Evolutionary conservation across 2,113 vertebrate genomes (phyloP).

Genomic region (Zootoca vivipara): DNA sequence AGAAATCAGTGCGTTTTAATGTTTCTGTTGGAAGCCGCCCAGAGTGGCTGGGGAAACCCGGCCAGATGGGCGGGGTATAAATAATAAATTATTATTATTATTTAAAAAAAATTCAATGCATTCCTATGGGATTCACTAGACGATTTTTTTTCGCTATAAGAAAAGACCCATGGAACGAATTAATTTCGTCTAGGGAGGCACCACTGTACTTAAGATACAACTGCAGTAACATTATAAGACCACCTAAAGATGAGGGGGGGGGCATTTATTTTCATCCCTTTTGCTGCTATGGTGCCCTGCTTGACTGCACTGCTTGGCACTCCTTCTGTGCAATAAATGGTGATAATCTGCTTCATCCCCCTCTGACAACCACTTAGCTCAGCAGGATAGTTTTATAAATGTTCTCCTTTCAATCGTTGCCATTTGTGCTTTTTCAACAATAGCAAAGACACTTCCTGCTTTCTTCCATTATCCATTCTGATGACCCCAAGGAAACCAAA

Average conservation of each 20-base stretch:
- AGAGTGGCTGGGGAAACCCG: too few species aligned
- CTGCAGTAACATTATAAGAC: accelerated
- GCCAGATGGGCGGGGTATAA: too few species aligned
- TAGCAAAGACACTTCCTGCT: not conserved
- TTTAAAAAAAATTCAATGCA: too few species aligned
- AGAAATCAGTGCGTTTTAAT: too few species aligned
- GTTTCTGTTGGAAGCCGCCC: too few species aligned
- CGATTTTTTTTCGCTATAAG: too few species aligned
- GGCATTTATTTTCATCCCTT: not conserved
- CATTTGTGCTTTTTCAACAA: not conserved
- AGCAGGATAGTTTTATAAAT: not conserved
- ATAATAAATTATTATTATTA: too few species aligned
- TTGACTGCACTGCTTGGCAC: not conserved
- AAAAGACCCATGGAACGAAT: too few species aligned
- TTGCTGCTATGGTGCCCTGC: not conserved
- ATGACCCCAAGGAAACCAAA: not conserved
- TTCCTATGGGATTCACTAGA: too few species aligned
- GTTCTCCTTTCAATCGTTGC: not conserved
- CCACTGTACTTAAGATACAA: too few species aligned
- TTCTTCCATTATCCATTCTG: not conserved
- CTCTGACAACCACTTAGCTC: not conserved
- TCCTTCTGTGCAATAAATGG: not conserved
- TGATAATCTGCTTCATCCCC: not conserved
- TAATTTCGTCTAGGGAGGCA: too few species aligned
- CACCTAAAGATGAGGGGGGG: not conserved